Percentiles rank a stretch among this genome's conserved stretches.
Evolutionary conservation across 2,113 vertebrate species (phyloP).

Genomic region (Rhodinocichla rosea): DNA sequence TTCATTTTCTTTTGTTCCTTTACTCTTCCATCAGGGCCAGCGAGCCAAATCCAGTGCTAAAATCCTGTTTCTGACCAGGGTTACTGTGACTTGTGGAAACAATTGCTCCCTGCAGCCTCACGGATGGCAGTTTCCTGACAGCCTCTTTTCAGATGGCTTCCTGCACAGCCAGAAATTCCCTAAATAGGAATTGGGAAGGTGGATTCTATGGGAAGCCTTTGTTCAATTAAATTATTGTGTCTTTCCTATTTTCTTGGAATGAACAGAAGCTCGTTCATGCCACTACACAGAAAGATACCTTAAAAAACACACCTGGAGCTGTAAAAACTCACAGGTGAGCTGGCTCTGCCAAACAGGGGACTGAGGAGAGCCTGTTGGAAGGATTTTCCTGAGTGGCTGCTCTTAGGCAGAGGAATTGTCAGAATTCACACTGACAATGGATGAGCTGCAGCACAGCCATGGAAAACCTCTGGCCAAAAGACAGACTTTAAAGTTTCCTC

Average conservation of each 20-base stretch:
- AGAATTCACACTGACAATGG: background rate
- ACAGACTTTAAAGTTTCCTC: background rate
- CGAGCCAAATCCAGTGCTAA: background rate
- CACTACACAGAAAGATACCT: background rate
- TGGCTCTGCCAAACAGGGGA: background rate
- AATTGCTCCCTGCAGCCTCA: background rate
- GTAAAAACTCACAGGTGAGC: background rate
- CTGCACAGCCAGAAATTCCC: background rate
- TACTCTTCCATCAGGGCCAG: background rate
- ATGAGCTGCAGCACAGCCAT: background rate
- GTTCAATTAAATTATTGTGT: background rate
- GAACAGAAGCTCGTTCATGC: background rate
- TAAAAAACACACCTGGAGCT: background rate
- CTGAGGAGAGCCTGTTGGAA: background rate
- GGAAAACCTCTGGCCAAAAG: background rate
- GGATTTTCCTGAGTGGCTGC: background rate
- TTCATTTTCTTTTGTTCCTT: background rate
- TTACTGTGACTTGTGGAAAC: background rate
- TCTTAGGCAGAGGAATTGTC: background rate
- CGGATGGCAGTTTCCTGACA: background rate
- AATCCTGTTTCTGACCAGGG: background rate
- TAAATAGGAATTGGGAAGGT: background rate
- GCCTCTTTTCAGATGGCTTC: background rate
- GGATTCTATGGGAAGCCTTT: background rate
- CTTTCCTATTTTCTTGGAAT: background rate